Evolutionary conservation across 1,140 invertebrate genomes (phyloP).

Genomic region (Tenebrio molitor): DNA sequence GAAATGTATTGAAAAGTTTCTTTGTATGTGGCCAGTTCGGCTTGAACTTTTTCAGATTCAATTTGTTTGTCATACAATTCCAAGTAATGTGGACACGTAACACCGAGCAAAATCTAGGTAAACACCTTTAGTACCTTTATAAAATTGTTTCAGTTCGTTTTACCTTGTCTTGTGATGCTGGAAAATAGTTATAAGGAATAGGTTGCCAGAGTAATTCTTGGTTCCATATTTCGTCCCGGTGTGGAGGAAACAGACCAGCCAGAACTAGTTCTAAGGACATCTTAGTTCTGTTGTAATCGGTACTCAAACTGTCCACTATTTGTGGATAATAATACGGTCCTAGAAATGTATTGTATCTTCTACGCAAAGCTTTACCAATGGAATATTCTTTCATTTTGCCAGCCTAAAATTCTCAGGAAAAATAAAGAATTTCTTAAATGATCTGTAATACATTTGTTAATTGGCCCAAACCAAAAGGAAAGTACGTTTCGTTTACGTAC

Average conservation of each 20-base stretch:
- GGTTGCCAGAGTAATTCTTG: conserved; percentile 71
- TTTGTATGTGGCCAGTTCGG: conserved; percentile 31
- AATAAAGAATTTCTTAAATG: no score
- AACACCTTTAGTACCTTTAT: no score
- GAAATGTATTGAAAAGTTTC: conserved; percentile 56
- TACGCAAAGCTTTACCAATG: conserved; percentile 72
- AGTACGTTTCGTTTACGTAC: conserved; percentile 73
- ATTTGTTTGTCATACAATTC: conserved; percentile 45
- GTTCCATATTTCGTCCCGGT: conserved; percentile 68
- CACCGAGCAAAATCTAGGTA: conserved; percentile 47
- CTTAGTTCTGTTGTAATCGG: conserved; percentile 70
- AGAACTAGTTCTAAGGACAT: conserved; percentile 70
- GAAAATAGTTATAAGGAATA: conserved; percentile 63
- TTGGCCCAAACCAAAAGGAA: conserved; percentile 82
- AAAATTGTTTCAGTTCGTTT: background rate
- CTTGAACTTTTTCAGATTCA: background rate
- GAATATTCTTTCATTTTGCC: conserved; percentile 75
- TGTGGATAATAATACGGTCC: conserved; percentile 70
- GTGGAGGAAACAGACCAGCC: conserved; percentile 70
- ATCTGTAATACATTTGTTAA: conserved; percentile 83
- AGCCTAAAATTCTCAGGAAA: conserved; percentile 69
- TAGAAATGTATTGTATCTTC: conserved; percentile 73
- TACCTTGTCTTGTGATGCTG: conserved; percentile 11
- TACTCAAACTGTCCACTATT: conserved; percentile 34
- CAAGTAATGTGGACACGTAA: conserved; percentile 51